phyloP scores from a whole-genome alignment of 2,113 vertebrate genomes.

The Dicentrarchus labrax region DNA sequence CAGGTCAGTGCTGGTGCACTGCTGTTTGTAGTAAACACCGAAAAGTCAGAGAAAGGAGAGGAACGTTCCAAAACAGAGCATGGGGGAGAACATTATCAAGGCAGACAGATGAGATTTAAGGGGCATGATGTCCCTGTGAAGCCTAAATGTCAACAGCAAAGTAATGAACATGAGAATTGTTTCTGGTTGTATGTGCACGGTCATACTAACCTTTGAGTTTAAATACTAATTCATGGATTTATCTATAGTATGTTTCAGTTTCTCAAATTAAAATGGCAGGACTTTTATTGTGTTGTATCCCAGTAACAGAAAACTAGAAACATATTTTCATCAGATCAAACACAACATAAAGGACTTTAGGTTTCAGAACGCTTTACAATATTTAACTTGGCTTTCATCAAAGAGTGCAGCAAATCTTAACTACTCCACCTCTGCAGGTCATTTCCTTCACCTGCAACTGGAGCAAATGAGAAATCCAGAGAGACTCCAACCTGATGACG shows the following conservation, averaged over 20 bases:
- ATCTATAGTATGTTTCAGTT: neutral
- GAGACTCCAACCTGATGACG: constrained; percentile 21
- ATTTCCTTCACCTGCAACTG: constrained; percentile 50
- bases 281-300: neutral
- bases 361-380: neutral
- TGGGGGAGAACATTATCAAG: constrained; percentile 31
- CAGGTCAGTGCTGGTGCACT: constrained; percentile 63
- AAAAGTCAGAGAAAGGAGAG: constrained; percentile 58
- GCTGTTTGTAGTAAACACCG: constrained; percentile 84
- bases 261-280: neutral
- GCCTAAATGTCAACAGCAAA: constrained; percentile 20
- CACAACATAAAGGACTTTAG: neutral
- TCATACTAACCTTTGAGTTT: neutral
- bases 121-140: constrained; percentile 14
- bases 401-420: constrained; percentile 6
- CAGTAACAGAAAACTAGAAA: neutral
- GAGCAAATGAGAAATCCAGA: constrained; percentile 64
- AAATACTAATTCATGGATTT: neutral
- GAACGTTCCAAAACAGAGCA: constrained; percentile 77
- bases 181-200: neutral
- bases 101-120: constrained; percentile 5
- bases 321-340: neutral
- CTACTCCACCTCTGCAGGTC: constrained; percentile 28
- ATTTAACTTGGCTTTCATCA: constrained; percentile 21
- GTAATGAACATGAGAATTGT: neutral